These are phyloP conservation scores for Saguinus oedipus DNA, from an alignment of 2,797 vertebrate species.

Conservation along the genomic window DNA sequence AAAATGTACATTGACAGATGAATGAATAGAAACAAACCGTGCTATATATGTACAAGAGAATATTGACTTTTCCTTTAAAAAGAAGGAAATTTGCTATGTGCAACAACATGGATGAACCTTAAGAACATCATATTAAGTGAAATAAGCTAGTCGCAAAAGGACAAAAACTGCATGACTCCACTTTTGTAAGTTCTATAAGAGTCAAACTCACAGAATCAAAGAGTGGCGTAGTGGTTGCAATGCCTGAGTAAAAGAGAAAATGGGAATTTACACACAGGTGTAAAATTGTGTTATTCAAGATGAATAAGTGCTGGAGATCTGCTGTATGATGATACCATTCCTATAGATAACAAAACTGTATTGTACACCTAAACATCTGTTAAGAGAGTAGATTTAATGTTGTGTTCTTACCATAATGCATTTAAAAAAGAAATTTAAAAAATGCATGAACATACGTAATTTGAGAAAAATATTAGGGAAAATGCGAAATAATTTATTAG, in stretches of 20 bases:
- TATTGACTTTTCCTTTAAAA: background rate
- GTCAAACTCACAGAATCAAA: background rate
- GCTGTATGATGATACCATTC: background rate
- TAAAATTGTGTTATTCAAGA: background rate
- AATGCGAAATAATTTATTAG: background rate
- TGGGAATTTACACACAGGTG: background rate
- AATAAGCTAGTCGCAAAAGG: background rate
- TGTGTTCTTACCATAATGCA: background rate
- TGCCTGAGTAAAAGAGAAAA: background rate
- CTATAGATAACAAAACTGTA: background rate
- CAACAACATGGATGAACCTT: background rate
- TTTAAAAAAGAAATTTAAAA: background rate
- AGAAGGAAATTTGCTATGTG: background rate
- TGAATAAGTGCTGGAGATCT: background rate
- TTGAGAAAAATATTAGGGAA: background rate
- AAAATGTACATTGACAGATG: background rate
- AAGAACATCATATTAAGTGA: background rate
- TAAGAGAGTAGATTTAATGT: background rate
- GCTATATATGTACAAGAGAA: background rate
- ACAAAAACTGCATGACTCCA: background rate
- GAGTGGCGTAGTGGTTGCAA: background rate
- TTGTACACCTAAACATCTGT: background rate
- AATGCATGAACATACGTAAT: background rate
- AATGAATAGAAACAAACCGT: background rate
- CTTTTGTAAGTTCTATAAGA: background rate